Percentiles rank a stretch among this genome's conserved stretches.
Evolutionary conservation across 2,888 invertebrate genomes (phyloP).

Genomic region (Nasonovia ribisnigri): DNA sequence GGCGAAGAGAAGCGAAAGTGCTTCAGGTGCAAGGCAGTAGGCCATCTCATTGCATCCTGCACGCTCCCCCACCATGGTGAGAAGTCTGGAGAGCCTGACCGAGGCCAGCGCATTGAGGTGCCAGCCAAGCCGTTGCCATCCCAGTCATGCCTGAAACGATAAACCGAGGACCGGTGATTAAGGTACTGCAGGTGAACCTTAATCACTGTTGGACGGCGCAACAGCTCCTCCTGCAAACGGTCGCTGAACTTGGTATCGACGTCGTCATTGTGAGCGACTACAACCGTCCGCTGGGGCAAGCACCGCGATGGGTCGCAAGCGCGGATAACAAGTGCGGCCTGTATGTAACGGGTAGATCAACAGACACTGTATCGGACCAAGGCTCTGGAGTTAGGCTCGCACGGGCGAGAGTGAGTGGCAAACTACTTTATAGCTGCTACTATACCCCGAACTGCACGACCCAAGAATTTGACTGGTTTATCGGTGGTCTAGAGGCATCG

Average conservation of each 20-base stretch:
- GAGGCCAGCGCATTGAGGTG: too few species aligned
- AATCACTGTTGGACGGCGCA: not conserved
- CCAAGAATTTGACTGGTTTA: not conserved
- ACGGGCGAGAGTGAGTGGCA: not conserved
- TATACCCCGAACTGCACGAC: conserved; percentile 1
- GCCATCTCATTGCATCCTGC: too few species aligned
- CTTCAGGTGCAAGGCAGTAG: too few species aligned
- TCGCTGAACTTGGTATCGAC: too few species aligned
- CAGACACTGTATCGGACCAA: too few species aligned
- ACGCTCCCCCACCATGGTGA: too few species aligned
- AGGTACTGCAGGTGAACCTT: not conserved
- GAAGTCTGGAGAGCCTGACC: not conserved
- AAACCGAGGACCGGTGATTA: not conserved
- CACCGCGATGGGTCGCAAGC: not conserved
- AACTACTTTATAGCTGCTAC: not conserved
- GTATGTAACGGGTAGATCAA: not conserved
- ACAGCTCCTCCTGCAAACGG: too few species aligned
- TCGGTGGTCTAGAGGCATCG: not conserved
- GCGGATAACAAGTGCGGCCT: not conserved
- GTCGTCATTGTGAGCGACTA: too few species aligned
- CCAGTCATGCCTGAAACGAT: not conserved
- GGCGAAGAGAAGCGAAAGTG: too few species aligned
- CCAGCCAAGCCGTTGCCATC: not conserved
- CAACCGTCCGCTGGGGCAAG: not conserved
- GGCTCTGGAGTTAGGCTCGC: not conserved